A percentile compares a stretch with the other conserved stretches of the same genome.
phyloP scores from a whole-genome alignment of 2,888 invertebrate genomes.

The Anoplius nigerrimus region DNA sequence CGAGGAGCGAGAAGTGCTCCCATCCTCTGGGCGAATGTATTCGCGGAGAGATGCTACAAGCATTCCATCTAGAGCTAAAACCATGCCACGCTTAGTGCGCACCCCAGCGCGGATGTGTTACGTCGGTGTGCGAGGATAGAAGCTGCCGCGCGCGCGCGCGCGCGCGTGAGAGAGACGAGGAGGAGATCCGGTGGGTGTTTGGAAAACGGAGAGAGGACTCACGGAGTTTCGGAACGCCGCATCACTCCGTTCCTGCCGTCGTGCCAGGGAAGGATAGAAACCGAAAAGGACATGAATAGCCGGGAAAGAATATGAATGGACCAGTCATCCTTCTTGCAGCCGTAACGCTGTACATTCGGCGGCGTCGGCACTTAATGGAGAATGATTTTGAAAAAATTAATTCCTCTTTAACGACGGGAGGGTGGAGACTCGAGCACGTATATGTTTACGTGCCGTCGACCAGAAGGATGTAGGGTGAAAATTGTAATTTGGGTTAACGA shows the following conservation, averaged over 20 bases:
- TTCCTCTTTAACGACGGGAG: no score
- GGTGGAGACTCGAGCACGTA: no score
- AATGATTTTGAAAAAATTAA: no score
- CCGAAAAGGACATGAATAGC: constrained; percentile 12
- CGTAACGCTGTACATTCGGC: constrained; percentile 11
- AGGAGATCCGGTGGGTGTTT: constrained; percentile 62
- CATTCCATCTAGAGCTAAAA: constrained; percentile 60
- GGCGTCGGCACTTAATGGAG: not conserved
- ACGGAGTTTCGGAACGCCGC: constrained; percentile 63
- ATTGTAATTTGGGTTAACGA: no score
- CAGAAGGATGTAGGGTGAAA: no score
- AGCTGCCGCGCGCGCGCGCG: not conserved
- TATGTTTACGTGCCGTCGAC: no score
- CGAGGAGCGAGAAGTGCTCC: constrained; percentile 41
- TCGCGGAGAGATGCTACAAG: constrained; percentile 51
- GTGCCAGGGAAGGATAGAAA: constrained; percentile 56
- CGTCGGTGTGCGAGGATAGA: no score
- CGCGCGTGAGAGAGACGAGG: constrained; percentile 27
- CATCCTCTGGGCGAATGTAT: constrained; percentile 39
- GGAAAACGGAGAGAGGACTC: constrained; percentile 61
- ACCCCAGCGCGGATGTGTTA: constrained; percentile 40
- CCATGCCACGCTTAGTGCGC: constrained; percentile 42
- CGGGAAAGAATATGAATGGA: no score
- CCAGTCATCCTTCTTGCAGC: no score
- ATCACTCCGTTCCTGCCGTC: constrained; percentile 56